A percentile compares a stretch with the other conserved stretches of the same genome.
phyloP scores from a whole-genome alignment of 2,113 vertebrate genomes.

The Zeus faber region DNA sequence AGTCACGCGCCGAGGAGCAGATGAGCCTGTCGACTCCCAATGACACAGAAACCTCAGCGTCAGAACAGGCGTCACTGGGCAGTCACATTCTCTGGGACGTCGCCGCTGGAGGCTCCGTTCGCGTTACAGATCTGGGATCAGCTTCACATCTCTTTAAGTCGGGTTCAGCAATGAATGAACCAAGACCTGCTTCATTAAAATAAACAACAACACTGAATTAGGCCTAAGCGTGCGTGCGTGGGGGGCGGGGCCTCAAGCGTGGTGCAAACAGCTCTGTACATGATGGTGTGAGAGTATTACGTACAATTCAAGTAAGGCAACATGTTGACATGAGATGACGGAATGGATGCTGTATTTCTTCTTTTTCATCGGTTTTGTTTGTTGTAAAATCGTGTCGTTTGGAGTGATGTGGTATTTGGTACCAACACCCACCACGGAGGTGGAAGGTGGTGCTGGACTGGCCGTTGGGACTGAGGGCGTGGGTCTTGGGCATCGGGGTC shows the following conservation, averaged over 20 bases:
- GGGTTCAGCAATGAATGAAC: not conserved
- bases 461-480: not conserved
- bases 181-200: too few relatives aligned
- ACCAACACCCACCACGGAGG: too few relatives aligned
- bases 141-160: not conserved
- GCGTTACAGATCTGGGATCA: not conserved
- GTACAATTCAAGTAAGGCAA: constrained; percentile 73
- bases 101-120: not conserved
- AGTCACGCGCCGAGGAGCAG: not conserved
- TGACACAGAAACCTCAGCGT: not conserved
- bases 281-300: constrained; percentile 35
- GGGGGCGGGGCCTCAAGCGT: constrained; percentile 26
- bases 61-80: not conserved
- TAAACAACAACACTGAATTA: constrained; percentile 12
- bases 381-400: constrained; percentile 23
- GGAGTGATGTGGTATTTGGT: constrained; percentile 28
- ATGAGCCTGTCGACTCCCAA: not conserved
- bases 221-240: constrained; percentile 19
- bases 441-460: not conserved
- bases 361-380: not conserved
- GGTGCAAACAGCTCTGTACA: constrained; percentile 47
- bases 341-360: constrained; percentile 38
- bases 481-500: too few relatives aligned
- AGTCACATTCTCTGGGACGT: not conserved
- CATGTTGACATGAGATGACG: constrained; percentile 54